Evolutionary conservation across 1,140 invertebrate species (phyloP).

Genomic region (Brachionus koreanus): DNA sequence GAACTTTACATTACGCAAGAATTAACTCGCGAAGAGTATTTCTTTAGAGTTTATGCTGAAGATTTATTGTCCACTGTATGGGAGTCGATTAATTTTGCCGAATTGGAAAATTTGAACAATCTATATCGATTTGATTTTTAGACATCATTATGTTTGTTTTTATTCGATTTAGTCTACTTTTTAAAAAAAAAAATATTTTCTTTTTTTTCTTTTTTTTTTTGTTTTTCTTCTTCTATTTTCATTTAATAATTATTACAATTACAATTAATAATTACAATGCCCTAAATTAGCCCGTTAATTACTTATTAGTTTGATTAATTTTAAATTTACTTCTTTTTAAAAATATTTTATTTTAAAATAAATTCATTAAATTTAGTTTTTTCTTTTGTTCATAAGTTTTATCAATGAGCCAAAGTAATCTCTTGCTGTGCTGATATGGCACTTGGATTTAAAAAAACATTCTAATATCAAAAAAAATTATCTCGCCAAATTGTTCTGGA

Average conservation of each 20-base stretch:
- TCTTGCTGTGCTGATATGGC: too few relatives aligned
- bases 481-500: too few relatives aligned
- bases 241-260: too few relatives aligned
- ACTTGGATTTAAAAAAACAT: too few relatives aligned
- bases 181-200: background rate
- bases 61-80: constrained; percentile 31
- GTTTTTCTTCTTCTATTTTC: background rate
- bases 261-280: too few relatives aligned
- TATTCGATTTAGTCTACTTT: background rate
- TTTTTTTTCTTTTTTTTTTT: background rate
- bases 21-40: constrained; percentile 35
- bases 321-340: too few relatives aligned
- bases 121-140: constrained; percentile 21
- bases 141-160: background rate
- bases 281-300: background rate
- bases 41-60: constrained; percentile 35
- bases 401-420: too few relatives aligned
- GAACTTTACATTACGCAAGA: constrained; percentile 36
- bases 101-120: background rate
- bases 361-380: too few relatives aligned
- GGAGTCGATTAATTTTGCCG: constrained; percentile 44
- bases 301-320: background rate
- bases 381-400: too few relatives aligned
- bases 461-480: too few relatives aligned
- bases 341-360: too few relatives aligned